Evolutionary conservation across 2,113 vertebrate species (phyloP), one percentile per base, ranked within the genome.

Genomic region (Macquaria ambigua): DNA sequence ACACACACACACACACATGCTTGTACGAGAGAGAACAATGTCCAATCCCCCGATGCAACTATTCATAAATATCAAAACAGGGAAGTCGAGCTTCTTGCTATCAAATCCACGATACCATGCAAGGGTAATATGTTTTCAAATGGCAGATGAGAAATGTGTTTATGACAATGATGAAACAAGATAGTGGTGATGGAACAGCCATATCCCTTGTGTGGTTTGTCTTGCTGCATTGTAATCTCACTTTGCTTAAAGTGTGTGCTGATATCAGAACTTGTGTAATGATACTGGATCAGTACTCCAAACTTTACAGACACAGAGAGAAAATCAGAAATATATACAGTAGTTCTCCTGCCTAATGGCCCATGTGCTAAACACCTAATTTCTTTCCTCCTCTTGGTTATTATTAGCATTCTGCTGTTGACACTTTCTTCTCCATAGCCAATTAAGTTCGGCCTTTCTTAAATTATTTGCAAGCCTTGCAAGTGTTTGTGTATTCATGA

Each of bases 341-440:
- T 14, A 2, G 2, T 31, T 43, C 28, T 46, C 93, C 91, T 95
- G 94, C 94, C 93, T 96, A 96, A 96, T 96, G 94, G 95, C 48
- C 95, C 93, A 90, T 92, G 95, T 94, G 93, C 69, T 95, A 89
- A 89, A 84, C 52, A 83, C 11, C 16, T 14, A 0, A 67, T 94
- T 95, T 96, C 92, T 92, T 94, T 43, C 56, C 75, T 74, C 41
- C 69, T 50, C 56, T 92, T 90, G 90, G 86, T 94, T 89, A 93
- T 96, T 94, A 95, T 93, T 95, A 93, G 89, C 80, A 31, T 92
- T 82, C 84, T 90, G 25, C 83, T 95, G 89, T 95, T 95, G 93
- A 92, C 80, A n/a, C 86, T 66, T 28, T 85, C 78, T 80, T 89
- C 77, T 87, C 64, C 31, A 79, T 92, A 88, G 84, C 91, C 66